Evolutionary conservation across 2,888 invertebrate species (phyloP).

Genomic region (Brassicogethes aeneus): DNA sequence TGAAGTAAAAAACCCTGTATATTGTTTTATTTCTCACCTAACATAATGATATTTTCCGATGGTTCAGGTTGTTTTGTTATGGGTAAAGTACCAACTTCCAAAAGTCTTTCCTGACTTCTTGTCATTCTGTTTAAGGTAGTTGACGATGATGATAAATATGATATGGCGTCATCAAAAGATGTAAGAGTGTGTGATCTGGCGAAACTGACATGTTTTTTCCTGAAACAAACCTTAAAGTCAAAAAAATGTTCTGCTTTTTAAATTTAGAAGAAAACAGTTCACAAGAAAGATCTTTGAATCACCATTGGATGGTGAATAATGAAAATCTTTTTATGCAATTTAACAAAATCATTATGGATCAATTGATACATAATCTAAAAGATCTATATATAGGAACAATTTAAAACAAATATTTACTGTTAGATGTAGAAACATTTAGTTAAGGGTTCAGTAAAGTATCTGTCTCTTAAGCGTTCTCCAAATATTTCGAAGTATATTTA

Average conservation of each 20-base stretch:
- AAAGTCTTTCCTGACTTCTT: slow-evolving; percentile 60
- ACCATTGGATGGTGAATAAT: not conserved
- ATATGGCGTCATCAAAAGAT: slow-evolving; percentile 67
- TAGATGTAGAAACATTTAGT: no score
- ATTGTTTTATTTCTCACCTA: slow-evolving; percentile 47
- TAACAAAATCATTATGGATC: slow-evolving; percentile 3
- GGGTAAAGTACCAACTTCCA: slow-evolving; percentile 56
- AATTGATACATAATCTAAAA: not conserved
- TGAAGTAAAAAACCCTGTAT: no score
- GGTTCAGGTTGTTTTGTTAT: slow-evolving; percentile 41
- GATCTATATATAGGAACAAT: no score
- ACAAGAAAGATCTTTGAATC: no score
- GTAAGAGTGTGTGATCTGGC: slow-evolving; percentile 80
- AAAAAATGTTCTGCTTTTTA: slow-evolving; percentile 1
- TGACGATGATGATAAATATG: slow-evolving; percentile 37
- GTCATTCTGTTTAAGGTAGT: slow-evolving; percentile 38
- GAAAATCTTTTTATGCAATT: not conserved
- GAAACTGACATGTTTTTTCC: slow-evolving; percentile 85
- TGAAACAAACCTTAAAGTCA: no score
- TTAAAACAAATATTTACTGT: no score
- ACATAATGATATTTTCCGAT: slow-evolving; percentile 47
- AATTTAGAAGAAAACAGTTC: no score
- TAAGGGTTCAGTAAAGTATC: no score
- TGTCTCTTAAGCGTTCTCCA: no score
- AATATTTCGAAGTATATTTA: no score